These are phyloP conservation scores for Thera britannica DNA, from an alignment of 2,888 invertebrate species.

Conservation along the genomic window DNA sequence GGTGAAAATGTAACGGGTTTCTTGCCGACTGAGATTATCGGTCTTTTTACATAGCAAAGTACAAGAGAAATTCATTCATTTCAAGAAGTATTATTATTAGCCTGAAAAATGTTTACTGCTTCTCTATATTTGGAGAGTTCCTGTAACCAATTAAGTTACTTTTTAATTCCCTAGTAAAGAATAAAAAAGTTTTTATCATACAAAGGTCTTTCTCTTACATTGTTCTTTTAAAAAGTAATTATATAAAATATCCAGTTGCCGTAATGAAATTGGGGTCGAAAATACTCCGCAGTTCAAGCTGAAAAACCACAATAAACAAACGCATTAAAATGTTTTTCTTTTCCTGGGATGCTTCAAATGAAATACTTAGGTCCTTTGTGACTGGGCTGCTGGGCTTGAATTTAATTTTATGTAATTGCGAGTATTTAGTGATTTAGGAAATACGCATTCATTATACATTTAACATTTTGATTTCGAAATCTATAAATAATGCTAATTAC, in stretches of 20 bases:
- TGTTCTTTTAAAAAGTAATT: no score
- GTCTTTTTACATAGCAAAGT: neutral
- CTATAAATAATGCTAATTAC: neutral
- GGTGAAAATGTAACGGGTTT: neutral
- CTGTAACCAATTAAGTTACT: no score
- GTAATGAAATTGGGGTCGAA: slow-evolving; percentile 4
- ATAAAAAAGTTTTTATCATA: no score
- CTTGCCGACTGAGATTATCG: neutral
- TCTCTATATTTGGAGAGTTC: no score
- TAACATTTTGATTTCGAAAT: neutral
- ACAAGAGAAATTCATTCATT: no score
- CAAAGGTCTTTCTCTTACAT: no score
- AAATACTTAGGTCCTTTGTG: neutral
- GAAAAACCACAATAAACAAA: slow-evolving; percentile 28
- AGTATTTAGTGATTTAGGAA: neutral
- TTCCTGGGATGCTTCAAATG: slow-evolving; percentile 4
- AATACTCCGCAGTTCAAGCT: slow-evolving; percentile 4
- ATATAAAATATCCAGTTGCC: neutral
- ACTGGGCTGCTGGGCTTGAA: neutral
- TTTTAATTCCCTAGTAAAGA: no score
- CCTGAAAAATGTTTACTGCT: no score
- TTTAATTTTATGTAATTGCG: no score
- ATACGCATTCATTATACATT: neutral
- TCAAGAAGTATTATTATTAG: no score
- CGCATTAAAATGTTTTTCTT: slow-evolving; percentile 25